phyloP scores from a whole-genome alignment of 2,888 invertebrate species.

The Kuschelorhynchus macadamiae region DNA sequence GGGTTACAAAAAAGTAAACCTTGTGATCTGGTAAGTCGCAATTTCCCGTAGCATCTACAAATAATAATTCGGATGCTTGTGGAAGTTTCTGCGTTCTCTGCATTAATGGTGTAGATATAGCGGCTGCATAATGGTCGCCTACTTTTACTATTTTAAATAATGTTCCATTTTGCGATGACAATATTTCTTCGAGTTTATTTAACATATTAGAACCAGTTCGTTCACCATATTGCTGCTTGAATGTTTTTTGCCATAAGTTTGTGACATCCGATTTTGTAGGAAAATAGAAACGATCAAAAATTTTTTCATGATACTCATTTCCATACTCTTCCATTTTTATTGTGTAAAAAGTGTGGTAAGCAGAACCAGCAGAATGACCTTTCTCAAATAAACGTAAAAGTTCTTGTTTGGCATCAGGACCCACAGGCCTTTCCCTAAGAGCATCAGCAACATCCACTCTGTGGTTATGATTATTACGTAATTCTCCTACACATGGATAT shows the following conservation, averaged over 20 bases:
- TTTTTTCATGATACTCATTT: conserved; percentile 9
- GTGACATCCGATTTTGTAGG: conserved; percentile 20
- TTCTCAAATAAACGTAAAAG: neutral
- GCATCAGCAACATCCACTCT: neutral
- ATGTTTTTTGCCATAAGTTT: conserved; percentile 17
- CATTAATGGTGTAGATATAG: conserved; percentile 43
- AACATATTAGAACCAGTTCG: conserved; percentile 12
- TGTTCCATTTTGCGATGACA: conserved; percentile 3
- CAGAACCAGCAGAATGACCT: neutral
- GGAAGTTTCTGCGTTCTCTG: conserved; percentile 23
- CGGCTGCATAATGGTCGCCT: conserved; percentile 24
- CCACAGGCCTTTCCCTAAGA: neutral
- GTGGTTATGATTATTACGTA: conserved; percentile 1
- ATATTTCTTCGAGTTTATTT: conserved; percentile 14
- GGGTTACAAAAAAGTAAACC: conserved; percentile 38
- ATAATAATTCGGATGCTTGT: conserved; percentile 2
- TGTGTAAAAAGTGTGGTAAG: conserved; percentile 2
- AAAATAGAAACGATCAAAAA: conserved; percentile 9
- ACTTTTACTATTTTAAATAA: conserved; percentile 17
- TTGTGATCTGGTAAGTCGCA: conserved; percentile 38
- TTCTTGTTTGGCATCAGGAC: neutral
- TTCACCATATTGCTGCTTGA: conserved; percentile 12
- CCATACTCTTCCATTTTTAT: conserved; percentile 6
- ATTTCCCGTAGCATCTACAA: conserved; percentile 23
- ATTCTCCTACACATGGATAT: conserved; percentile 14